Evolutionary conservation across 2,888 invertebrate genomes (phyloP), one percentile per base, ranked within the genome.

Genomic region (Epistrophe eligans): DNA sequence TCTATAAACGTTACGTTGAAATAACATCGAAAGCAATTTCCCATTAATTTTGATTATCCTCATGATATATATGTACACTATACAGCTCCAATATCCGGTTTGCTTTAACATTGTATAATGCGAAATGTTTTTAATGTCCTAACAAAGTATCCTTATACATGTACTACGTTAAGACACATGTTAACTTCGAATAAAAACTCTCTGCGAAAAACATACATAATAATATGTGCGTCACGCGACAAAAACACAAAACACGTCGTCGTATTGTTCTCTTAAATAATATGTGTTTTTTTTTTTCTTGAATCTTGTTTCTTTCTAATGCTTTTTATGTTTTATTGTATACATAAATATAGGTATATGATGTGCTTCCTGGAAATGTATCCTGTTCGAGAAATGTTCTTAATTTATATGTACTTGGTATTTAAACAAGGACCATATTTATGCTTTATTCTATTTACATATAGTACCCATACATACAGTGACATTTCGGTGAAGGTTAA

Each of bases 191-290:
- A 19, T 5, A n/a, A 58, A 38, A 35, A 45, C 52, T 43, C 48
- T 43, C 57, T 64, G 64, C 28, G 4, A 38, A 45, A 57, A 13
- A 38, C 11, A 38, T 10, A n/a, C n/a, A n/a, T n/a, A n/a, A n/a
- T n/a, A 38, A 40, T 43, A 15, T 66, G 66, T 66, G n/a, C 17
- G 48, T 55, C 50, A 67, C 38, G 71, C 60, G 64, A 57, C 55
- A 43, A 71, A 28, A 35, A 52, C 55, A 70, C 50, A 50, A 57
- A 32, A 72, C 60, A 77, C 60, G 67, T 64, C 52, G 52, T 71
- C n/a, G 77, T 80, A 84, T 80, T 32, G 67, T 43, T 67, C 77
- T 72, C 77, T 77, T 66, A 71, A 79, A 79, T 52, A 43, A 79
- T 38, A 72, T 58, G 45, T n/a, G n/a, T n/a, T n/a, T n/a, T n/a